Evolutionary conservation across 2,797 vertebrate genomes (phyloP).

Genomic region (Hephaestus fuliginosus): DNA sequence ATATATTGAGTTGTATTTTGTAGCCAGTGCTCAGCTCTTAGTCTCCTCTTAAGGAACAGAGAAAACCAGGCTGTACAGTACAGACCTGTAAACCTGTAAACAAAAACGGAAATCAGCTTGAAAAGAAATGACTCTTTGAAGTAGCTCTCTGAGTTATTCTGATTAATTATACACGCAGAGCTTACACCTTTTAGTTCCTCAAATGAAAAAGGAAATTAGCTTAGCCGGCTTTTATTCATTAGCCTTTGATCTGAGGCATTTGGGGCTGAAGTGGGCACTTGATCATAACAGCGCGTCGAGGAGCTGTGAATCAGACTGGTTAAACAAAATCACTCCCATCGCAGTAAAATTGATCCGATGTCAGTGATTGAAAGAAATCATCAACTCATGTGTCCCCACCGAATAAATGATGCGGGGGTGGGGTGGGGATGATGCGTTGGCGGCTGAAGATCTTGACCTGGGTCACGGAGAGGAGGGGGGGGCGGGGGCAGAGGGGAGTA

Average conservation of each 20-base stretch:
- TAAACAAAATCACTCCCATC: conserved; percentile 45
- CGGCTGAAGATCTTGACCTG: conserved; percentile 46
- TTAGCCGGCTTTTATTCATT: conserved; percentile 43
- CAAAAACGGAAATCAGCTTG: conserved; percentile 23
- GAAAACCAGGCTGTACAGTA: not conserved
- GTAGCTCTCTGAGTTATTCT: conserved; percentile 30
- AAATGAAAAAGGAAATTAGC: conserved; percentile 41
- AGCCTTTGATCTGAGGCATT: conserved; percentile 60
- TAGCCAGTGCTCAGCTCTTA: not conserved
- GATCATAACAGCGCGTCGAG: conserved; percentile 33
- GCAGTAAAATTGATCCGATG: conserved; percentile 59
- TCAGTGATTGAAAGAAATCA: conserved; percentile 57
- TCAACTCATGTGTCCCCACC: conserved; percentile 60
- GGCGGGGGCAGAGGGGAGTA: conserved; percentile 21
- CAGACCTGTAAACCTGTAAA: conserved; percentile 14
- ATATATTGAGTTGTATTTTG: conserved; percentile 40
- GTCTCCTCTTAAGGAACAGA: conserved; percentile 1
- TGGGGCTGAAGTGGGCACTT: conserved; percentile 46
- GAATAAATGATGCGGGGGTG: conserved; percentile 37
- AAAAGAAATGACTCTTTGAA: conserved; percentile 17
- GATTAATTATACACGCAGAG: conserved; percentile 37
- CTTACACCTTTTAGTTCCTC: conserved; percentile 29
- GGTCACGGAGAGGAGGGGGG: conserved; percentile 17
- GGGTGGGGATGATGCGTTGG: conserved; percentile 23
- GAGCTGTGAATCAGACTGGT: conserved; percentile 19